Conservation (phyloP, 2,797 vertebrate species). For the Champsocephalus gunnari region DNA sequence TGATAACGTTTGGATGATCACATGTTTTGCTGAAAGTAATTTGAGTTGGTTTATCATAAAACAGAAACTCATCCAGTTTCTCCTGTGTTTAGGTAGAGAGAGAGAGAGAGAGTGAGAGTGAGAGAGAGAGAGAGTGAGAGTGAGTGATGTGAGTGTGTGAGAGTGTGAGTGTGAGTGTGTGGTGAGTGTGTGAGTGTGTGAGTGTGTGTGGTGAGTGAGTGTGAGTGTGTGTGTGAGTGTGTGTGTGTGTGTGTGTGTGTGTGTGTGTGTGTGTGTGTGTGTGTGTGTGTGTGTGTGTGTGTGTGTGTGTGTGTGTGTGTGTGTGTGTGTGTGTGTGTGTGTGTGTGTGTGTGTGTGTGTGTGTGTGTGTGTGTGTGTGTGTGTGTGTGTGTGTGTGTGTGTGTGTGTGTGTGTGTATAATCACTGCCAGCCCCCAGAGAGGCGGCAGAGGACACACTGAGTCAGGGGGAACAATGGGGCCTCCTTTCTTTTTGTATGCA, state of each 20-base stretch:
- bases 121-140: too few relatives aligned
- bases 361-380: too few relatives aligned
- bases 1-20: constrained; percentile 49
- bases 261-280: neutral
- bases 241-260: too few relatives aligned
- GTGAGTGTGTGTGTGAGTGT: neutral
- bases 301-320: neutral
- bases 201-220: too few relatives aligned
- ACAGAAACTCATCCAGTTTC: constrained; percentile 24
- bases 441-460: constrained; percentile 49
- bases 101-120: too few relatives aligned
- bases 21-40: constrained; percentile 37
- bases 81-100: neutral
- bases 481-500: constrained; percentile 82
- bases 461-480: constrained; percentile 66
- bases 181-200: neutral
- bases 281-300: neutral
- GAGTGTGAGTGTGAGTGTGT: too few relatives aligned
- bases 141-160: too few relatives aligned
- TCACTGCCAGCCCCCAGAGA: constrained; percentile 30
- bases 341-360: too few relatives aligned
- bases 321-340: neutral
- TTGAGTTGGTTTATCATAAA: constrained; percentile 32
- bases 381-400: neutral
- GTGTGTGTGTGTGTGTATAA: constrained; percentile 11